Percentiles rank a stretch among this genome's conserved stretches.
These are phyloP conservation scores for Neuroscelio doddi DNA, from an alignment of 2,888 invertebrate species.

Conservation along the genomic window DNA sequence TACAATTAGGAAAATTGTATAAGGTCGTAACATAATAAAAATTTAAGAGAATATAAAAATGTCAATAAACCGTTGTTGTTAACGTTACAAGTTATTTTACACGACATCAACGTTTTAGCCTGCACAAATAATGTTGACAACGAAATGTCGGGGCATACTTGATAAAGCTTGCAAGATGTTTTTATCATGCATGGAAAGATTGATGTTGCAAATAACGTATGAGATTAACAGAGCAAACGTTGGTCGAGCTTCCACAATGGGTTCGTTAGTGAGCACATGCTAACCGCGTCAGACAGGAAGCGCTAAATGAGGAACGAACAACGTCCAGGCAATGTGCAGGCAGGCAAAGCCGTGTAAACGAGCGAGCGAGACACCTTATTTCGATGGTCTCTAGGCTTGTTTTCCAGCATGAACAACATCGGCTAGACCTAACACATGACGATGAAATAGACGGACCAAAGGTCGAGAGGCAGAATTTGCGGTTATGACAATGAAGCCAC, in stretches of 20 bases:
- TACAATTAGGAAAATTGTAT: too few relatives aligned
- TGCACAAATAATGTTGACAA: too few relatives aligned
- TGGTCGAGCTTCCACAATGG: conserved; percentile 64
- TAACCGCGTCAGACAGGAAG: conserved; percentile 61
- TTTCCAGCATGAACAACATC: conserved; percentile 40
- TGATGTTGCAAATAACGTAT: conserved; percentile 41
- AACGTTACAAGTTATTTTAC: too few relatives aligned
- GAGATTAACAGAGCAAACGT: conserved; percentile 63
- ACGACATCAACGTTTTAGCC: too few relatives aligned
- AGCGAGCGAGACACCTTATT: conserved; percentile 42
- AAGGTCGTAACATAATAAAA: too few relatives aligned
- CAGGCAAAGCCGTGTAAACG: conserved; percentile 31
- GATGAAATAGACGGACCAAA: conserved; percentile 2
- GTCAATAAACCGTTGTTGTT: too few relatives aligned
- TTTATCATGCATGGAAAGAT: conserved; percentile 24
- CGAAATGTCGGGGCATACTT: too few relatives aligned
- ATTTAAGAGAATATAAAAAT: too few relatives aligned
- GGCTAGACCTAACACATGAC: background rate
- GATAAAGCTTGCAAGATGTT: conserved; percentile 33
- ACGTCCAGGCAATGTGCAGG: conserved; percentile 32
- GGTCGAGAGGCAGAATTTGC: conserved; percentile 19
- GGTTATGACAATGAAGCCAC: conserved; percentile 16
- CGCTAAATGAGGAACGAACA: conserved; percentile 56
- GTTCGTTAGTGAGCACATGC: conserved; percentile 65
- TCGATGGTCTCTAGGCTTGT: conserved; percentile 38